Conservation (phyloP, 1,140 invertebrate species). For the Sesamia nonagrioides region DNA sequence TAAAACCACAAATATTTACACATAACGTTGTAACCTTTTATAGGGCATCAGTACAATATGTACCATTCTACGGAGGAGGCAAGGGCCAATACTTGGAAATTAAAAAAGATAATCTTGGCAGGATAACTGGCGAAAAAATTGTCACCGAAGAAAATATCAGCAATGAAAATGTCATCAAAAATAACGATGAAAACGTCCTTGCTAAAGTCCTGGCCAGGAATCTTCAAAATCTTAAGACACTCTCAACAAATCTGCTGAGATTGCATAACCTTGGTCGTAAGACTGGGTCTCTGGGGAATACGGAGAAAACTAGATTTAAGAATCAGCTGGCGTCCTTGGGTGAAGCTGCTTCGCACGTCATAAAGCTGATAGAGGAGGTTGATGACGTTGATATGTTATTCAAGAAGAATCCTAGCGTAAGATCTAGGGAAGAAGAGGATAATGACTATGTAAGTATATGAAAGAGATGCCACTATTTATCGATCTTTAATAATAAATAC, state of each 20-base stretch:
- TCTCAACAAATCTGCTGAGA: constrained; percentile 68
- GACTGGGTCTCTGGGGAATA: constrained; percentile 65
- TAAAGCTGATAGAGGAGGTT: constrained; percentile 79
- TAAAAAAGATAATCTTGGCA: constrained; percentile 86
- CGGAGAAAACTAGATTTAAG: constrained; percentile 69
- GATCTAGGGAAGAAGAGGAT: constrained; percentile 70
- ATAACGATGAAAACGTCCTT: constrained; percentile 73
- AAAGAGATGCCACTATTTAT: no score
- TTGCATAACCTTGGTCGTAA: constrained; percentile 74
- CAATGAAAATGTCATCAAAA: constrained; percentile 76
- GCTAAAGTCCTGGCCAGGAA: constrained; percentile 74
- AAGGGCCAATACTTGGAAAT: constrained; percentile 90
- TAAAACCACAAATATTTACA: neutral
- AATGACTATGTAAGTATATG: constrained; percentile 81
- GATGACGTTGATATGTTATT: constrained; percentile 77
- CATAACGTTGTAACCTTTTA: constrained; percentile 13
- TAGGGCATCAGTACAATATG: constrained; percentile 72
- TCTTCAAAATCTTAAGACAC: constrained; percentile 66
- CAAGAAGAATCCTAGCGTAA: constrained; percentile 64
- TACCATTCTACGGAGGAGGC: constrained; percentile 90
- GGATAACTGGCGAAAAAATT: constrained; percentile 85
- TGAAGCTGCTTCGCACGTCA: constrained; percentile 75
- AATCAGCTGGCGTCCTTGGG: constrained; percentile 70
- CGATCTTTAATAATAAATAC: no score
- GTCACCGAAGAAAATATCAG: constrained; percentile 80